Percentiles rank a stretch among this genome's conserved stretches.
phyloP scores from a whole-genome alignment of 2,113 vertebrate species.

The Chloropsis hardwickii region DNA sequence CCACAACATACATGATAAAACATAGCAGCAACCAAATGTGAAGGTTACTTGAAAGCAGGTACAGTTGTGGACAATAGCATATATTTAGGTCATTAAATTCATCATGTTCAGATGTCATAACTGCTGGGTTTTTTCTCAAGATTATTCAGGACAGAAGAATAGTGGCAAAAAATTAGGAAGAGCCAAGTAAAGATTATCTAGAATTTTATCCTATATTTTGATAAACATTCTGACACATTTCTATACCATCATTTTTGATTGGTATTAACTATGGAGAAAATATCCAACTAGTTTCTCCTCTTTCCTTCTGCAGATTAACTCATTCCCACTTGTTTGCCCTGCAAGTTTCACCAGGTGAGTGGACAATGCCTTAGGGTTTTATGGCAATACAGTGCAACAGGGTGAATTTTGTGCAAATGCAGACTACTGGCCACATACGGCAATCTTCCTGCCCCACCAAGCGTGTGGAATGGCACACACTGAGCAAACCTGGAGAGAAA shows the following conservation, averaged over 20 bases:
- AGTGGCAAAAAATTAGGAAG: background rate
- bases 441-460: background rate
- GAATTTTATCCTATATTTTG: background rate
- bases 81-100: background rate
- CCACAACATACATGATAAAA: slow-evolving; percentile 54
- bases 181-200: background rate
- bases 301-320: background rate
- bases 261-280: background rate
- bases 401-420: background rate
- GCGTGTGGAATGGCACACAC: background rate
- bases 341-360: background rate
- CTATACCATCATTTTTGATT: background rate
- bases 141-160: background rate
- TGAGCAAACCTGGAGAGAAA: background rate
- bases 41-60: slow-evolving; percentile 42
- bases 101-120: background rate
- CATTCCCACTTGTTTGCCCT: background rate
- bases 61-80: slow-evolving; percentile 1
- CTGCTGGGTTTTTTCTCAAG: background rate
- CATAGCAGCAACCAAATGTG: slow-evolving; percentile 12
- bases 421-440: background rate
- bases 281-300: background rate
- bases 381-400: background rate
- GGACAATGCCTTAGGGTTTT: background rate
- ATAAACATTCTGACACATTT: background rate